phyloP scores from a whole-genome alignment of 2,888 invertebrate species.

The Leuctra nigra region DNA sequence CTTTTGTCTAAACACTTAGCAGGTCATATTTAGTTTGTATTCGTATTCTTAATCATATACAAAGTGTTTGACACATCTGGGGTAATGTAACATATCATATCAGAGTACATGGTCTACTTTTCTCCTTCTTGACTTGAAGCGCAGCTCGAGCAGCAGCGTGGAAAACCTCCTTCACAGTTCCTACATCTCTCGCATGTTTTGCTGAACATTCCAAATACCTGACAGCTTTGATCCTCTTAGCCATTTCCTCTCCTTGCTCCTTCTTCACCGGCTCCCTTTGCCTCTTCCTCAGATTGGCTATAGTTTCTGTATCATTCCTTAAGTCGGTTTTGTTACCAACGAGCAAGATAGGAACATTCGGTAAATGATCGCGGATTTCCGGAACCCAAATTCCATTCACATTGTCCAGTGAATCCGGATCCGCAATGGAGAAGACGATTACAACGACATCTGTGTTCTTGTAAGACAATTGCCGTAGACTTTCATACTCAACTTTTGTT shows the following conservation, averaged over 20 bases:
- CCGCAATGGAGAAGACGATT: slow-evolving; percentile 57
- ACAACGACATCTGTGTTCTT: slow-evolving; percentile 57
- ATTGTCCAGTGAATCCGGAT: slow-evolving; percentile 54
- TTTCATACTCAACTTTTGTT: slow-evolving; percentile 51
- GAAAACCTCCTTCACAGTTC: neutral
- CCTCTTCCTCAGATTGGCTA: slow-evolving; percentile 94
- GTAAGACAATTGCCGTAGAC: slow-evolving; percentile 49
- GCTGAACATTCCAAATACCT: slow-evolving; percentile 98
- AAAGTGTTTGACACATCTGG: too few relatives aligned
- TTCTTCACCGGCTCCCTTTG: slow-evolving; percentile 97
- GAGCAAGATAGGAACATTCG: slow-evolving; percentile 54
- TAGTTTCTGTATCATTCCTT: slow-evolving; percentile 87
- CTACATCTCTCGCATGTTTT: slow-evolving; percentile 53
- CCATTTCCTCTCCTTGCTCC: slow-evolving; percentile 96
- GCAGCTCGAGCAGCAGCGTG: neutral
- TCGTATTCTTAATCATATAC: too few relatives aligned
- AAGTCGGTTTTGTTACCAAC: slow-evolving; percentile 68
- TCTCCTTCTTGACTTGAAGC: too few relatives aligned
- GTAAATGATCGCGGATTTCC: slow-evolving; percentile 54
- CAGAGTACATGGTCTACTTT: too few relatives aligned
- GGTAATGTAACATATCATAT: too few relatives aligned
- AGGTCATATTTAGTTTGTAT: too few relatives aligned
- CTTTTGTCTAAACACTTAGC: too few relatives aligned
- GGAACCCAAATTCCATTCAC: slow-evolving; percentile 58
- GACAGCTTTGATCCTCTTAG: slow-evolving; percentile 96